phyloP scores from a whole-genome alignment of 1,140 invertebrate genomes.

The Zaprionus gabonicus region DNA sequence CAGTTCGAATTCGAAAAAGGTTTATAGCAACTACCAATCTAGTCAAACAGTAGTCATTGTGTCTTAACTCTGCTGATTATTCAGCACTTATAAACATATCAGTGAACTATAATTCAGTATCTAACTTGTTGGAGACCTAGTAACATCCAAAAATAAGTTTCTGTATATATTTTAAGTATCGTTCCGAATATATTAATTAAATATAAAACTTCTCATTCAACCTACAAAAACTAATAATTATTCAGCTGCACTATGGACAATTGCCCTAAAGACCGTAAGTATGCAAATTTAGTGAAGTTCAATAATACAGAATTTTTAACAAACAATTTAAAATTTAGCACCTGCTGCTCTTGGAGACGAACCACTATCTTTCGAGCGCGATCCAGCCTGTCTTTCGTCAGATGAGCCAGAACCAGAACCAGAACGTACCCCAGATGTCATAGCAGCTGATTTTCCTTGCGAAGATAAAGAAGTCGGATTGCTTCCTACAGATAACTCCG shows the following conservation, averaged over 20 bases:
- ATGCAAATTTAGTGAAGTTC: background rate
- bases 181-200: background rate
- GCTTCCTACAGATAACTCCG: background rate
- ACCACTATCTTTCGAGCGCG: background rate
- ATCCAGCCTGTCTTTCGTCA: background rate
- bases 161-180: slow-evolving; percentile 2
- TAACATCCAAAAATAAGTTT: slow-evolving; percentile 4
- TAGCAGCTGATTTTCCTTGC: background rate
- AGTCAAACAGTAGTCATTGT: background rate
- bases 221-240: background rate
- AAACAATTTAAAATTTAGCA: background rate
- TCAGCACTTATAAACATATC: background rate
- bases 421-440: background rate
- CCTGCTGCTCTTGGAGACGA: background rate
- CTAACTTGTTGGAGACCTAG: background rate
- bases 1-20: too few species aligned
- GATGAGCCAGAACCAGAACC: background rate
- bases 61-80: background rate
- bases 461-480: background rate
- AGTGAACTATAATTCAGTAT: background rate
- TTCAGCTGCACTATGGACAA: background rate
- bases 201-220: background rate
- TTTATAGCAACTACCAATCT: background rate
- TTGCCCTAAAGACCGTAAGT: background rate
- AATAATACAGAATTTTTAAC: background rate